A percentile compares a stretch with the other conserved stretches of the same genome.
Evolutionary conservation across 30 jellyfish, hydroid and myxozoan species (phyloP).

Genomic region (Hydra vulgaris): DNA sequence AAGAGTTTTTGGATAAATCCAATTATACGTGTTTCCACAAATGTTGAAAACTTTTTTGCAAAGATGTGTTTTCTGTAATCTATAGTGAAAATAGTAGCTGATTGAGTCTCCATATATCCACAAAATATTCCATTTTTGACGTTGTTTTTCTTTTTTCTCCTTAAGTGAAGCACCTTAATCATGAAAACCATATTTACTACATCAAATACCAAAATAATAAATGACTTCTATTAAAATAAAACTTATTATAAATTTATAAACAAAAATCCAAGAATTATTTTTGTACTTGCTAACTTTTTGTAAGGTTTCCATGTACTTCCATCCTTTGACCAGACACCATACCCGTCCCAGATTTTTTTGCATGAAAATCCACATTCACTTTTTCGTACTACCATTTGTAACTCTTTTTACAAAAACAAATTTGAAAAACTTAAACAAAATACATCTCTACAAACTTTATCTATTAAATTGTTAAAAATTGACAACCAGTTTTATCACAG

Average conservation of each 20-base stretch:
- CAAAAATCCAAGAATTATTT: too few relatives aligned
- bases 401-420: slow-evolving; percentile 20
- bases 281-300: not conserved
- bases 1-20: slow-evolving; percentile 90
- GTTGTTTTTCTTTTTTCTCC: not conserved
- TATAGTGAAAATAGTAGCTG: slow-evolving; percentile 66
- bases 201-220: too few relatives aligned
- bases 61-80: slow-evolving; percentile 35
- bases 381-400: slow-evolving; percentile 47
- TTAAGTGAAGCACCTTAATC: not conserved
- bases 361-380: slow-evolving; percentile 85
- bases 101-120: slow-evolving; percentile 98
- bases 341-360: slow-evolving; percentile 82
- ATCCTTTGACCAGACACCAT: slow-evolving; percentile 88
- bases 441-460: too few relatives aligned
- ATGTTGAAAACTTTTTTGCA: slow-evolving; percentile 56
- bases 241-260: too few relatives aligned
- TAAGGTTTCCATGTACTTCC: slow-evolving; percentile 70
- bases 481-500: not conserved
- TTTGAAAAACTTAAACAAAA: not conserved
- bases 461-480: too few relatives aligned
- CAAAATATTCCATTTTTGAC: slow-evolving; percentile 21
- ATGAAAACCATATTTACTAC: not conserved
- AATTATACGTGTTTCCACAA: slow-evolving; percentile 79
- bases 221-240: too few relatives aligned